Base-by-base conservation (phyloP, 30 jellyfish, hydroid and myxozoan genomes). In the Sanderia malayensis region DNA sequence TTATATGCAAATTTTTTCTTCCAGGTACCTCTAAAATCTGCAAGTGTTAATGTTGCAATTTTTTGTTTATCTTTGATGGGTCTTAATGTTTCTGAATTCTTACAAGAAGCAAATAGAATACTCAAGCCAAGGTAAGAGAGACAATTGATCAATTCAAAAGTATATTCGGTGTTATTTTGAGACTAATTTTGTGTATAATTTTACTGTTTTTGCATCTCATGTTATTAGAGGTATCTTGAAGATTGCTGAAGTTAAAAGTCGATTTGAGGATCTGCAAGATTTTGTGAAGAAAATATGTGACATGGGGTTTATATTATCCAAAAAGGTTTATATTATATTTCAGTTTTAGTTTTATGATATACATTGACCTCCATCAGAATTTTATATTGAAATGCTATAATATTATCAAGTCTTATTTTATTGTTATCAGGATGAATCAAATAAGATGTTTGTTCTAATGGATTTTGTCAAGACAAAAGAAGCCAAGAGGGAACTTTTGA, bases 51-150 rank as follows among this genome's bases (percentile, higher is more conserved):
- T 46, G 47, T 92, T 37, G 95, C 80, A 0, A 80, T 92, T 33
- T 92, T 84, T 86, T 92, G 96, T 30, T 74, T 92, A 64, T 84
- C 98, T 24, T 46, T 92, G 78, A 92, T 92, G 98, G 98, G 98
- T 1, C 80, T 86, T 24, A 92, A 92, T 70, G 47, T 74, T 10
- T 61, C 33, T 4, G 98, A 92, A 41, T 92, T 92, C 76, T 41
- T 92, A 52, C 17, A 24, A 27, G 98, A 92, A 74, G 98, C 95
- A 41, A 73, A 80, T 53, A 70, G 98, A 61, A 61, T 85, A 13
- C 83, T 85, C 26, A 92, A 85, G 46, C 52, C 10, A 24, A 75
- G 94, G 98, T 89, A 31, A 66, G 94, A 23, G n/a, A n/a, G n/a
- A n/a, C n/a, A n/a, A n/a, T n/a, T n/a, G n/a, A n/a, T n/a, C n/a